A percentile compares a stretch with the other conserved stretches of the same genome.
Conservation (phyloP, 1,140 invertebrate genomes). For the Heliconius hermathena region DNA sequence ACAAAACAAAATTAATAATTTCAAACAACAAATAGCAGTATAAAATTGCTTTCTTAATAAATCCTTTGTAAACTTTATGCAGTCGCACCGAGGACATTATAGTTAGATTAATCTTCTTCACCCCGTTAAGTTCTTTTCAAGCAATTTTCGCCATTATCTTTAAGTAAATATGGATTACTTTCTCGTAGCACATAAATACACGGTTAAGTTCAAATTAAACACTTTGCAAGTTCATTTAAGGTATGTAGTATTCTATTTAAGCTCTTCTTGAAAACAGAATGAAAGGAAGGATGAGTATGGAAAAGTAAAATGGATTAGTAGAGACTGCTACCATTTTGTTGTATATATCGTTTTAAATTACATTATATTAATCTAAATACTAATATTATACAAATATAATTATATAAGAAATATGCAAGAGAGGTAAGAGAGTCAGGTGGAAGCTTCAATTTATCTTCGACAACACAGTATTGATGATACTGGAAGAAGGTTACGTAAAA, state of each 20-base stretch:
- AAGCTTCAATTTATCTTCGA: too few relatives aligned
- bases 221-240: background rate
- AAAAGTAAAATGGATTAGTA: background rate
- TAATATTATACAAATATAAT: too few relatives aligned
- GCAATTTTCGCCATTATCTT: background rate
- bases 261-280: conserved; percentile 4
- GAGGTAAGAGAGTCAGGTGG: too few relatives aligned
- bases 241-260: conserved; percentile 6
- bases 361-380: too few relatives aligned
- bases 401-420: too few relatives aligned
- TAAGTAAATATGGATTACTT: background rate
- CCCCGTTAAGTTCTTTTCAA: background rate
- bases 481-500: too few relatives aligned
- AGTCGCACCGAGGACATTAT: conserved; percentile 1
- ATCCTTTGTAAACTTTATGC: conserved; percentile 22
- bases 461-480: too few relatives aligned
- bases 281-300: background rate
- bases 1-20: background rate
- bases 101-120: conserved; percentile 32
- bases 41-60: conserved; percentile 11
- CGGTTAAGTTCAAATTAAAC: background rate
- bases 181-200: background rate
- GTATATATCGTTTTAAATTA: too few relatives aligned
- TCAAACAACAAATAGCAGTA: background rate
- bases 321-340: too few relatives aligned